phyloP scores from a whole-genome alignment of 2,797 vertebrate genomes.

The Mareca strepera region DNA sequence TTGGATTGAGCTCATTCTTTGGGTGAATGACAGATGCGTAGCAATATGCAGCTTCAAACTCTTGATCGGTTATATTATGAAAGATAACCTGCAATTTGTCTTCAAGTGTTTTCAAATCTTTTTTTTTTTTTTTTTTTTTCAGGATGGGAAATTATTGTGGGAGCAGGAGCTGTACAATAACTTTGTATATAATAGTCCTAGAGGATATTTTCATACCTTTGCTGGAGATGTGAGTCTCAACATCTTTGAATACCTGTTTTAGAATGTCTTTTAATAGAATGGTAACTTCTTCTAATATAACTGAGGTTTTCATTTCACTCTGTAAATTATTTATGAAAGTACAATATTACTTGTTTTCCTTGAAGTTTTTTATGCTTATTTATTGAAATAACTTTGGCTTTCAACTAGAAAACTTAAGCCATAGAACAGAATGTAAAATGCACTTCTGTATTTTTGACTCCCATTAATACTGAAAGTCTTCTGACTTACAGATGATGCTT shows the following conservation, averaged over 20 bases:
- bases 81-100: neutral
- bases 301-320: neutral
- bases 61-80: neutral
- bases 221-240: constrained; percentile 91
- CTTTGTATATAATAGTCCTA: constrained; percentile 92
- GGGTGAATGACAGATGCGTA: neutral
- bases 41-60: neutral
- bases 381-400: neutral
- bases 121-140: constrained; percentile 48
- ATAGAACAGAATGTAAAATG: neutral
- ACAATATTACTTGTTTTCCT: neutral
- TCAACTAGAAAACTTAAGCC: neutral
- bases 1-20: neutral
- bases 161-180: constrained; percentile 98
- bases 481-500: neutral
- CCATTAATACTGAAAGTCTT: neutral
- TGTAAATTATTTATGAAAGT: neutral
- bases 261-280: neutral
- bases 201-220: constrained; percentile 95
- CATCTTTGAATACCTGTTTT: neutral
- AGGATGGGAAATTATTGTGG: constrained; percentile 94
- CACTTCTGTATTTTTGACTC: neutral
- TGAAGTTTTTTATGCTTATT: neutral
- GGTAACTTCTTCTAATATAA: neutral
- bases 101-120: neutral